Evolutionary conservation across 2,888 invertebrate genomes (phyloP).

Genomic region (Cryptops parisi): DNA sequence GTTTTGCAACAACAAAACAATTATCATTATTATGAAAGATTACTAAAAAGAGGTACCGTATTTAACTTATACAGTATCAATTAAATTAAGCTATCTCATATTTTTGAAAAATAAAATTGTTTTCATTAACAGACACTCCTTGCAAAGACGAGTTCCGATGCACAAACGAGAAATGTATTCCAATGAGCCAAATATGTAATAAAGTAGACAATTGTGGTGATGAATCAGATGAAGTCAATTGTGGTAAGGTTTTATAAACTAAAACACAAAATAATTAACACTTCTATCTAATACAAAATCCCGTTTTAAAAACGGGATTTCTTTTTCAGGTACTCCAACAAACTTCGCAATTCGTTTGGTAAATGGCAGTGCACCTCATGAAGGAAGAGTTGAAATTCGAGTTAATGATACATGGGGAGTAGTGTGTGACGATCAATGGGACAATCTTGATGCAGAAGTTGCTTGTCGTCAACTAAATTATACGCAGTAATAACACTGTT

Average conservation of each 20-base stretch:
- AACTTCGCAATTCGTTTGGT: constrained; percentile 45
- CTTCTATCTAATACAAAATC: not conserved
- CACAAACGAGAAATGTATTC: not conserved
- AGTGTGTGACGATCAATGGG: constrained; percentile 59
- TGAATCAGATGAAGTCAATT: constrained; percentile 17
- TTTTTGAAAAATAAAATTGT: not conserved
- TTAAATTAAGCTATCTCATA: no score
- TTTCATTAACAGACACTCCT: not conserved
- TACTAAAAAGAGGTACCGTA: no score
- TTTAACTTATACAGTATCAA: no score
- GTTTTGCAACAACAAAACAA: not conserved
- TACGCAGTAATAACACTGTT: no score
- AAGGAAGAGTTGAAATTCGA: constrained; percentile 54
- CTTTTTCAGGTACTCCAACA: no score
- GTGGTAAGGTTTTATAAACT: constrained; percentile 14
- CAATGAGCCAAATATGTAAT: not conserved
- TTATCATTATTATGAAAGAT: not conserved
- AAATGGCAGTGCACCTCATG: constrained; percentile 40
- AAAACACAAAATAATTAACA: no score
- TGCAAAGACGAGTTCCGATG: not conserved
- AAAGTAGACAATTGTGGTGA: not conserved
- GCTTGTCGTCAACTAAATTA: constrained; percentile 40
- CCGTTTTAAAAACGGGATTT: not conserved
- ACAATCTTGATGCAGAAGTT: constrained; percentile 48
- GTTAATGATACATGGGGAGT: constrained; percentile 51